Conservation (phyloP, 2,797 vertebrate species). For the Sternotherus odoratus region DNA sequence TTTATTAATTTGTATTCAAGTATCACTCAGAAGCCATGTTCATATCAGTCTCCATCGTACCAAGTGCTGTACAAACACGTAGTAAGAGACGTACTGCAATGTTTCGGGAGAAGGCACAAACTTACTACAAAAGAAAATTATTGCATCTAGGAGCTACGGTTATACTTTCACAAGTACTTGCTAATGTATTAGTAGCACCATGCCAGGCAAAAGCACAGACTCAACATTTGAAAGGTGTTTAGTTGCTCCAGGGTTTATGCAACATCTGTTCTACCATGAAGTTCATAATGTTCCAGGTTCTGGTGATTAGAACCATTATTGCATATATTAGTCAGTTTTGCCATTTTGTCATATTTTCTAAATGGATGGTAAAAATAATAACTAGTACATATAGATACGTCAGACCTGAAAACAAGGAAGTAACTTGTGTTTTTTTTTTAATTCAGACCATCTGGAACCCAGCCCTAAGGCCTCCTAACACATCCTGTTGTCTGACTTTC, state of each 20-base stretch:
- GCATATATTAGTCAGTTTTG: neutral
- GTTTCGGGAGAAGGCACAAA: neutral
- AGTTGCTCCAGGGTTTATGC: neutral
- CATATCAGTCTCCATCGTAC: neutral
- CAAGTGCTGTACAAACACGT: neutral
- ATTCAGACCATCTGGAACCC: neutral
- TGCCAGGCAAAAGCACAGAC: neutral
- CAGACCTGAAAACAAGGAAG: neutral
- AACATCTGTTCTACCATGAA: neutral
- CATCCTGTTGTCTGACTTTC: neutral
- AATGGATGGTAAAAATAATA: neutral
- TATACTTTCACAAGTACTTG: neutral
- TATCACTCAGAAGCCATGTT: neutral
- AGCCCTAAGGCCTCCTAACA: neutral
- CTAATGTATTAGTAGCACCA: neutral
- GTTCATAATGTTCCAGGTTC: neutral
- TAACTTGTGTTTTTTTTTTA: neutral
- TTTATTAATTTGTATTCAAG: neutral
- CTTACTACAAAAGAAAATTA: neutral
- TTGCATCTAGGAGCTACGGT: neutral
- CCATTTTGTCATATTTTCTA: neutral
- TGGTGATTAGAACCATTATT: neutral
- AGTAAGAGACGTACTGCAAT: neutral
- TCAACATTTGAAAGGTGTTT: accelerated
- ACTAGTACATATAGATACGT: neutral